Evolutionary conservation across 2,113 vertebrate species (phyloP).

Genomic region (Alosa alosa): DNA sequence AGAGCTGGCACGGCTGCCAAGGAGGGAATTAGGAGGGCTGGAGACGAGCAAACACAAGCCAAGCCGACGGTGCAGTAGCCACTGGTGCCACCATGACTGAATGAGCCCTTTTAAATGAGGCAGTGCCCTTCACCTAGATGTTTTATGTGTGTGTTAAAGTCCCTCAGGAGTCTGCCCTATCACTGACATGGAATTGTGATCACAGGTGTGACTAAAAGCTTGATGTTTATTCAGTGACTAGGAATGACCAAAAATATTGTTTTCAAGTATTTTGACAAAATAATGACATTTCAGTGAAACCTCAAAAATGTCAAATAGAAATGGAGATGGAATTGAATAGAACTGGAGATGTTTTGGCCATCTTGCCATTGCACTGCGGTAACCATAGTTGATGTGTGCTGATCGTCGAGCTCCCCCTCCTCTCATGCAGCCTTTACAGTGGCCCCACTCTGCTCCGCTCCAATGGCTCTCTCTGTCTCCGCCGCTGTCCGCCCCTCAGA

Average conservation of each 20-base stretch:
- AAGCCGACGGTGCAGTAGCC: background rate
- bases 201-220: background rate
- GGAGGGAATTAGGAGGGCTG: background rate
- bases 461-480: background rate
- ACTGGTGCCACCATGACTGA: background rate
- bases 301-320: too few species aligned
- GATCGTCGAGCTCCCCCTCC: background rate
- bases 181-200: background rate
- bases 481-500: constrained; percentile 12
- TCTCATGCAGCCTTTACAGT: background rate
- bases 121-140: constrained; percentile 1
- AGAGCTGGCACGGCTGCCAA: background rate
- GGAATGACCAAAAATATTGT: too few species aligned
- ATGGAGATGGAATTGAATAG: background rate
- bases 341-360: background rate
- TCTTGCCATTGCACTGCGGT: background rate
- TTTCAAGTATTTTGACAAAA: too few species aligned
- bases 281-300: too few species aligned
- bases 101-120: background rate
- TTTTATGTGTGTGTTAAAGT: background rate
- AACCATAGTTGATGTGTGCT: background rate
- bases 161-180: background rate
- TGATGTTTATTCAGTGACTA: background rate
- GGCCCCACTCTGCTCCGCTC: background rate
- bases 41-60: constrained; percentile 11